phyloP scores from a whole-genome alignment of 2,113 vertebrate species.

The Lycaon pictus region DNA sequence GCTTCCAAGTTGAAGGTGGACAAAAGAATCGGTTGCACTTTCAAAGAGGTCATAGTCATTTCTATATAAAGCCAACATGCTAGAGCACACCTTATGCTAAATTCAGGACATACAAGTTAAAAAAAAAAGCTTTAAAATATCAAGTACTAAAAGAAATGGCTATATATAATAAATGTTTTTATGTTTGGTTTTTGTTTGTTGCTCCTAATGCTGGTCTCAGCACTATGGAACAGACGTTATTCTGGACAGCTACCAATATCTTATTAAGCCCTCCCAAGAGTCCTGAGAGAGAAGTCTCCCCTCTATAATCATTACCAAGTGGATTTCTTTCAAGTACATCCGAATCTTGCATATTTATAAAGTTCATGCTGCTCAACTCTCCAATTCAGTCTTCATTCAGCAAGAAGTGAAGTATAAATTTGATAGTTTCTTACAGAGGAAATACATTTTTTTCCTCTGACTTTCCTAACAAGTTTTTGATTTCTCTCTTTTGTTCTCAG shows the following conservation, averaged over 20 bases:
- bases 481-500: slow-evolving; percentile 43
- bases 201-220: not conserved
- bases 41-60: slow-evolving; percentile 19
- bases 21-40: not conserved
- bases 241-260: not conserved
- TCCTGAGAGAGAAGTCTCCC: not conserved
- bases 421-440: slow-evolving; percentile 15
- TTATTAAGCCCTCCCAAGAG: not conserved
- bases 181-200: not conserved
- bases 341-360: slow-evolving; percentile 49
- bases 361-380: not conserved
- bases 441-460: not conserved
- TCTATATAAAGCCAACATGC: not conserved
- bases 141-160: not conserved
- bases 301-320: not conserved
- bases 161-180: not conserved
- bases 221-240: not conserved
- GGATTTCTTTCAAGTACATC: slow-evolving; percentile 31
- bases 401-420: slow-evolving; percentile 12
- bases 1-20: not conserved
- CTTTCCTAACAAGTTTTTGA: slow-evolving; percentile 37
- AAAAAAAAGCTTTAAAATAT: not conserved
- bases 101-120: not conserved
- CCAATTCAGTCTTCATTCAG: slow-evolving; percentile 39
- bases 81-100: not conserved